Percentiles rank a stretch among this genome's conserved stretches.
Conservation (phyloP, 1,140 invertebrate species). For the Caenorhabditis briggsae region DNA sequence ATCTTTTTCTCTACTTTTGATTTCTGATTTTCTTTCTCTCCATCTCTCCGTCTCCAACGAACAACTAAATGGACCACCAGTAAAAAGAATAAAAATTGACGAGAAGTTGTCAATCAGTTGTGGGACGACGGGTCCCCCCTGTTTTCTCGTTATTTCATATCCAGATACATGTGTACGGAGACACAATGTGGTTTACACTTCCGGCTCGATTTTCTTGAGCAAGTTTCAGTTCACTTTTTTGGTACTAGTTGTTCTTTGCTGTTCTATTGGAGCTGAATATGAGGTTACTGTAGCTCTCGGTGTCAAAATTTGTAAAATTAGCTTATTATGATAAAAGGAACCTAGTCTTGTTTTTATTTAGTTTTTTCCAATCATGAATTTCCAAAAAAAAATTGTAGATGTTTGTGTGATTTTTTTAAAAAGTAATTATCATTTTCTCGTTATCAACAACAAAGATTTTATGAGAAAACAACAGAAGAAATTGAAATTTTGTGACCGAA, state of each 20-base stretch:
- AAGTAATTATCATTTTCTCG: too few species aligned
- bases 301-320: too few species aligned
- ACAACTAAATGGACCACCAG: conserved; percentile 15
- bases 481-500: too few species aligned
- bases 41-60: background rate
- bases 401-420: too few species aligned
- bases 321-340: too few species aligned
- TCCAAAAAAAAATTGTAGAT: too few species aligned
- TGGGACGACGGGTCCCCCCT: conserved; percentile 7
- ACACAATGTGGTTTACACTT: conserved; percentile 37
- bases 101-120: conserved; percentile 46
- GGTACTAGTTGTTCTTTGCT: background rate
- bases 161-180: conserved; percentile 50
- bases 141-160: conserved; percentile 50
- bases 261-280: background rate
- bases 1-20: background rate
- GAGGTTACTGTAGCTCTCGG: too few species aligned
- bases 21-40: background rate
- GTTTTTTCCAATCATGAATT: too few species aligned
- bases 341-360: too few species aligned
- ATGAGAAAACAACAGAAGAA: too few species aligned
- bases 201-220: background rate
- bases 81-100: conserved; percentile 16
- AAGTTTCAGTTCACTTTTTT: background rate
- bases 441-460: too few species aligned